Evolutionary conservation across 2,797 vertebrate genomes (phyloP).

Genomic region (Mormyrops attenuatus): DNA sequence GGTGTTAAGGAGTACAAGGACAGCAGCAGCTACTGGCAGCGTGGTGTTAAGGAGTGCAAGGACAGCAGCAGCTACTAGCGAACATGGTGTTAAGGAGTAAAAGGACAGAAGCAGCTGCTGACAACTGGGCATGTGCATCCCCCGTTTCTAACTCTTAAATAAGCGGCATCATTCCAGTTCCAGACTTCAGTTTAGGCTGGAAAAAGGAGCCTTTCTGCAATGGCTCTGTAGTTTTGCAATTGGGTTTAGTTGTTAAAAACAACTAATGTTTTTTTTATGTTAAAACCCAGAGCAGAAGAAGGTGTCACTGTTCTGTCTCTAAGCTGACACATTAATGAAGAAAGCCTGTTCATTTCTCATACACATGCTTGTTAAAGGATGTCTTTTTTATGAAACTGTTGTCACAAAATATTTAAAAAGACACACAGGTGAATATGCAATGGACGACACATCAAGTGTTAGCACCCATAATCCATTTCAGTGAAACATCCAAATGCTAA

Average conservation of each 20-base stretch:
- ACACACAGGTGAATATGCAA: neutral
- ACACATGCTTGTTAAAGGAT: neutral
- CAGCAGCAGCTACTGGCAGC: too few relatives aligned
- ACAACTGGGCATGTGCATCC: neutral
- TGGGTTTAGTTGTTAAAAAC: neutral
- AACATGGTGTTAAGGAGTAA: too few relatives aligned
- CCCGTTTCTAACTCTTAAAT: slow-evolving; percentile 51
- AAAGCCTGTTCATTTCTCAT: neutral
- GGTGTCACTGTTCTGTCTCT: neutral
- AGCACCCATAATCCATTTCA: neutral
- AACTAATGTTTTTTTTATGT: neutral
- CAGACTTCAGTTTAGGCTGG: slow-evolving; percentile 48
- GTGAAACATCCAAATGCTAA: neutral
- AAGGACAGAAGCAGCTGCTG: slow-evolving; percentile 5
- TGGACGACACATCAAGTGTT: neutral
- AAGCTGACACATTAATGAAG: neutral
- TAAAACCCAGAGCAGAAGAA: neutral
- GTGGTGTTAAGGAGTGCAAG: too few relatives aligned
- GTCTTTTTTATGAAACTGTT: neutral
- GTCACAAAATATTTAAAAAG: neutral
- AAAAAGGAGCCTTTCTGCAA: neutral
- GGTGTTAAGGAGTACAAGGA: too few relatives aligned
- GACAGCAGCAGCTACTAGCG: too few relatives aligned
- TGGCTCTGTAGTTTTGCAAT: neutral
- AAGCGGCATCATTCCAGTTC: slow-evolving; percentile 55